Evolutionary conservation across 2,113 vertebrate genomes (phyloP).

Genomic region (Miniopterus natalensis): DNA sequence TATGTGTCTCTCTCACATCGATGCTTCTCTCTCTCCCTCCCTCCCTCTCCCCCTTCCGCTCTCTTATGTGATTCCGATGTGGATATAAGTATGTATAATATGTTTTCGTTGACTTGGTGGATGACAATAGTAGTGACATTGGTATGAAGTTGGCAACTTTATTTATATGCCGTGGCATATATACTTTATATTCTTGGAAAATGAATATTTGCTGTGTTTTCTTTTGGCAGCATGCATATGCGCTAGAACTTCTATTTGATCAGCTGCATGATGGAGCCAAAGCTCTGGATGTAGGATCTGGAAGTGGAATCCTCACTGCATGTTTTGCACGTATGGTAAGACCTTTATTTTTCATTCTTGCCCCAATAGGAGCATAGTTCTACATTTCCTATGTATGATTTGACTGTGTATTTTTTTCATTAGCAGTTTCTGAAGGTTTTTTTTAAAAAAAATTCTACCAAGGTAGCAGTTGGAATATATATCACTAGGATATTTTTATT

Average conservation of each 20-base stretch:
- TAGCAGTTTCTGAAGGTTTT: background rate
- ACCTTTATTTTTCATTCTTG: slow-evolving; percentile 62
- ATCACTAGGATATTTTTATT: background rate
- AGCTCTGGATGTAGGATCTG: slow-evolving; percentile 98
- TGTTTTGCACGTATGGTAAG: slow-evolving; percentile 99
- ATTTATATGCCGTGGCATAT: background rate
- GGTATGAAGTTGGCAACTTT: slow-evolving; percentile 2
- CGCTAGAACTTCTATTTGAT: slow-evolving; percentile 97
- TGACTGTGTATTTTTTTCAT: background rate
- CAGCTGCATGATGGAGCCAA: slow-evolving; percentile 97
- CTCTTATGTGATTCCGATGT: background rate
- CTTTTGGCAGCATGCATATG: slow-evolving; percentile 95
- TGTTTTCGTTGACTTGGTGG: slow-evolving; percentile 48
- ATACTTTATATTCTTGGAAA: slow-evolving; percentile 31
- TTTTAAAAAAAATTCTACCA: background rate
- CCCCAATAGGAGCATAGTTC: slow-evolving; percentile 28
- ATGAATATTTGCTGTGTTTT: slow-evolving; percentile 63
- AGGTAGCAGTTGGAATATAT: slow-evolving; percentile 3
- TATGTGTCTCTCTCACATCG: too few relatives aligned
- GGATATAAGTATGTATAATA: background rate
- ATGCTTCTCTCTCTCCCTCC: too few relatives aligned
- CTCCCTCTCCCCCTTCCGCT: background rate
- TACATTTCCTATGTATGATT: background rate
- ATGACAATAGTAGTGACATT: background rate
- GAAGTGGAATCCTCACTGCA: slow-evolving; percentile 97